Conservation (phyloP, 1,140 invertebrate genomes). For the Drosophila fuyamai region DNA sequence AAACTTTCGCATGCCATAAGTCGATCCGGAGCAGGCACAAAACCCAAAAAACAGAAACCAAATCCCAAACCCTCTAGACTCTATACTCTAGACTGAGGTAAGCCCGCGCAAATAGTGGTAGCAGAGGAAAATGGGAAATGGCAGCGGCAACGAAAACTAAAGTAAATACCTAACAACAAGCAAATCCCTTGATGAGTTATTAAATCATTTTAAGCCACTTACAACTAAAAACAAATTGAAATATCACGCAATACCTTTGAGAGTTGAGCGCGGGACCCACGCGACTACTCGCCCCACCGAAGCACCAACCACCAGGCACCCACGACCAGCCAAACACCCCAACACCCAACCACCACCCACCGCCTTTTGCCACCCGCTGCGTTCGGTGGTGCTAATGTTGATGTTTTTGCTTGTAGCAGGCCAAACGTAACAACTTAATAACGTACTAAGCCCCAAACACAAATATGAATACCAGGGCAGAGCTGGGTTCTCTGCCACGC, state of each 20-base stretch:
- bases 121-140: slow-evolving; percentile 27
- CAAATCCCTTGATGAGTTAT: slow-evolving; percentile 83
- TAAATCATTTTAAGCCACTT: slow-evolving; percentile 84
- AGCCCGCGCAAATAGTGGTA: slow-evolving; percentile 36
- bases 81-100: slow-evolving; percentile 23
- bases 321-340: not conserved
- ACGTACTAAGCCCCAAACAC: slow-evolving; percentile 81
- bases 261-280: slow-evolving; percentile 59
- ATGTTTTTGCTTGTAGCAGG: slow-evolving; percentile 67
- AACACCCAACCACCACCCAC: not conserved
- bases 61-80: slow-evolving; percentile 15
- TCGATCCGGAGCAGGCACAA: slow-evolving; percentile 37
- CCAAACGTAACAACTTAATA: slow-evolving; percentile 83
- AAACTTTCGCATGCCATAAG: slow-evolving; percentile 75
- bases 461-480: slow-evolving; percentile 77
- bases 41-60: slow-evolving; percentile 22
- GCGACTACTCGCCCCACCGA: slow-evolving; percentile 31
- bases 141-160: slow-evolving; percentile 58
- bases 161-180: slow-evolving; percentile 79
- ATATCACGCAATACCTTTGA: slow-evolving; percentile 81
- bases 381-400: slow-evolving; percentile 34
- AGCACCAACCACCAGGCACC: not conserved
- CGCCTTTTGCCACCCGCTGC: slow-evolving; percentile 9
- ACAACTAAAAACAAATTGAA: slow-evolving; percentile 84
- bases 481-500: slow-evolving; percentile 30